phyloP scores from a whole-genome alignment of 30 jellyfish, hydroid and myxozoan genomes.

The Cassiopea xamachana region DNA sequence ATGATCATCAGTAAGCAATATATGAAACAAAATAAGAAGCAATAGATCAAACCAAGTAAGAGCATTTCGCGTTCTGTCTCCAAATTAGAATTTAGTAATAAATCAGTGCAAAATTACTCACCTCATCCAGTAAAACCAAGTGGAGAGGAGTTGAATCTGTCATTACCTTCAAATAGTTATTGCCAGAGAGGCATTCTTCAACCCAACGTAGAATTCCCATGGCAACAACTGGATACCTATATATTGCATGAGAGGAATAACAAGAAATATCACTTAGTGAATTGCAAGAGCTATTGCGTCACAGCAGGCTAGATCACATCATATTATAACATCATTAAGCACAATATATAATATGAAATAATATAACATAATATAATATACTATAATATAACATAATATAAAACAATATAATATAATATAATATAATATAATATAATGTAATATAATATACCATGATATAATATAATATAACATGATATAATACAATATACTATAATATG shows the following conservation, averaged over 20 bases:
- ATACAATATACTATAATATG: too few relatives aligned
- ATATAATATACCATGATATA: too few relatives aligned
- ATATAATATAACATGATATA: too few relatives aligned
- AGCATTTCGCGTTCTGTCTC: too few relatives aligned
- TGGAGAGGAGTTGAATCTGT: slow-evolving; percentile 94
- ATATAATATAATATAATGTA: neutral
- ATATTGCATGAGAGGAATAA: neutral
- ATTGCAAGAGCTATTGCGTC: neutral
- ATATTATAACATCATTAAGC: too few relatives aligned
- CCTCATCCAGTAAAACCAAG: slow-evolving; percentile 93
- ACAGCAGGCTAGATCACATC: neutral
- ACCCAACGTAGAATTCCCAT: slow-evolving; percentile 96
- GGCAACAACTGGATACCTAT: slow-evolving; percentile 95
- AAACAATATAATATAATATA: neutral
- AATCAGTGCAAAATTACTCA: slow-evolving; percentile 1
- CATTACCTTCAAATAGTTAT: slow-evolving; percentile 84
- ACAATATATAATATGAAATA: neutral
- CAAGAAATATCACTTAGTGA: too few relatives aligned
- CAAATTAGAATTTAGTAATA: neutral
- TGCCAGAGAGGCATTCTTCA: slow-evolving; percentile 88
- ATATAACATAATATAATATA: too few relatives aligned
- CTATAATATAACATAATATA: too few relatives aligned
- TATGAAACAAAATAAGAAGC: too few relatives aligned
- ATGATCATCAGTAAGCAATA: too few relatives aligned
- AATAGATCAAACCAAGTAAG: too few relatives aligned